Base-by-base conservation (phyloP, 2,888 invertebrate species). In the Aporophyla nigra region DNA sequence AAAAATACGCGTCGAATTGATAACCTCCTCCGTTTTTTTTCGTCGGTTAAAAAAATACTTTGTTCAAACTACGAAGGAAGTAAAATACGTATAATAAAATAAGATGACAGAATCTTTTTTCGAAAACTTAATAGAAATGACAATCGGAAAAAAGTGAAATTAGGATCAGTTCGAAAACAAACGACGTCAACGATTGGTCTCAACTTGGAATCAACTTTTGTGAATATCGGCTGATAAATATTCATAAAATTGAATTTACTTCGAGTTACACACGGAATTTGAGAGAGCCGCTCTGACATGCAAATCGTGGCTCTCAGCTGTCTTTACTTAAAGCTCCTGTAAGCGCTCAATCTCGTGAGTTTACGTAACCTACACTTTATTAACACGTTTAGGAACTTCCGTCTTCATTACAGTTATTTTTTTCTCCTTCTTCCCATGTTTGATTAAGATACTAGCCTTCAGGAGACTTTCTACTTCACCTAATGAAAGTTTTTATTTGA, bases 401-500 rank as follows among this genome's bases (percentile, higher is more conserved):
- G n/a, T 14, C 6, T n/a, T 63, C 7, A 6, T 53, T 2, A 9
- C 14, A 16, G 14, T 27, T 33, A 10, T 21, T 16, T 43, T 51
- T 16, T 67, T 71, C 4, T 71, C n/a, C 1, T 51, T n/a, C 3
- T 40, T 27, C 9, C 27, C 12, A 5, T 62, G 40, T 56, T 51
- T 80, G 16, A 80, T 73, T 62, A 54, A 56, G 53, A 21, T 9
- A 51, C 14, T 21, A 51, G 21, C 19, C 53, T 73, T 21, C 71
- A 24, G 16, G 14, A 72, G 10, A 54, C 40, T 72, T 56, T 51
- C 43, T 33, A 74, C 56, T 74, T 9, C 5, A 46, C 16, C 5
- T 53, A 74, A 63, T 80, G 16, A 73, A 63, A 43, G 49, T 49
- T 73, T 27, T 56, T 16, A 77, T 77, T 73, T 58, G 19, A 49